phyloP scores from a whole-genome alignment of 2,888 invertebrate genomes.

The Conchocele bisecta region DNA sequence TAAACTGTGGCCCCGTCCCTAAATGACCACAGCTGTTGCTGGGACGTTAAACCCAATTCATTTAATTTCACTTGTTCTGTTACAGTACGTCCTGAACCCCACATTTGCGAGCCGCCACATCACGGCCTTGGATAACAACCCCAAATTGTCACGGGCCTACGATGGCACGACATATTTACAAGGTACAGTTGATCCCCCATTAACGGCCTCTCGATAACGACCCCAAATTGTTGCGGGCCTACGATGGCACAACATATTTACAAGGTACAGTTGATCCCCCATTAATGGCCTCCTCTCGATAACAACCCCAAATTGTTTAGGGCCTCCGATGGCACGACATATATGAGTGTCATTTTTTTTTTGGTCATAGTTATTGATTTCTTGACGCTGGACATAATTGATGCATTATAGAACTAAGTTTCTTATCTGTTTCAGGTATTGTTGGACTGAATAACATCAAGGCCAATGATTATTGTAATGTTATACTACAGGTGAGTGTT shows the following conservation, averaged over 20 bases:
- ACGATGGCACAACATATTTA: conserved; percentile 97
- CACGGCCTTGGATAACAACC: conserved; percentile 89
- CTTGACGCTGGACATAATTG: no score
- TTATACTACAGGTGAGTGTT: conserved; percentile 92
- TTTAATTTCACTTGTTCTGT: conserved; percentile 34
- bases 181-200: no score
- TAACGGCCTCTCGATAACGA: conserved; percentile 91
- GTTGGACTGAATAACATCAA: conserved; percentile 99
- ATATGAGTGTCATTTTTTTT: no score
- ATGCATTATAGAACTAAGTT: no score
- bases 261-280: no score
- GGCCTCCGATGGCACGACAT: conserved; percentile 98
- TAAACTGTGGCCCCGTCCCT: no score
- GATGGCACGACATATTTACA: conserved; percentile 98
- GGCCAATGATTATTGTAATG: conserved; percentile 99
- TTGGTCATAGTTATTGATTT: no score
- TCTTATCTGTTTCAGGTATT: conserved; percentile 87
- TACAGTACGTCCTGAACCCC: conserved; percentile 96
- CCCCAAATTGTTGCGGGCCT: conserved; percentile 95
- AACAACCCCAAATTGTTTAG: conserved; percentile 92
- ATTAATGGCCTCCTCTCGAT: no score
- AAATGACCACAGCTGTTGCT: no score
- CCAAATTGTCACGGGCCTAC: conserved; percentile 95
- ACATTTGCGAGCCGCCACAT: conserved; percentile 95
- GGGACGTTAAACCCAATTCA: no score